Conservation (phyloP, 1,140 invertebrate species). For the Whitmania pigra region DNA sequence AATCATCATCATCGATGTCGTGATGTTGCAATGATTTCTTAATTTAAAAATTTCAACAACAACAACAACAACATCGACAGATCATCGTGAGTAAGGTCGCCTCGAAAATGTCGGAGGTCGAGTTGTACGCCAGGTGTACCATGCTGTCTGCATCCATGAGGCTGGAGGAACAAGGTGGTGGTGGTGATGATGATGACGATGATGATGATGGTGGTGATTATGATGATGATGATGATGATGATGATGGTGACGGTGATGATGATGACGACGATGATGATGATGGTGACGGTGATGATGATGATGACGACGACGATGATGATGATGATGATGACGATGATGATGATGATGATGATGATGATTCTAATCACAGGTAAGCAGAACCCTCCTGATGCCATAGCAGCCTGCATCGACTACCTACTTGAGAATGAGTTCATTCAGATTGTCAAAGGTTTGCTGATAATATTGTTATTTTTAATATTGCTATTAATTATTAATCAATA, state of each 20-base stretch:
- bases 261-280: not conserved
- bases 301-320: not conserved
- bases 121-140: conserved; percentile 68
- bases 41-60: too few species aligned
- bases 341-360: conserved; percentile 4
- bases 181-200: not conserved
- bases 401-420: conserved; percentile 29
- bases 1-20: too few species aligned
- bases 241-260: conserved; percentile 1
- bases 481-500: not conserved
- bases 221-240: not conserved
- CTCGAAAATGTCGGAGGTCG: conserved; percentile 56
- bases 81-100: conserved; percentile 78
- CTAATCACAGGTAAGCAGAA: not conserved
- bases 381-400: conserved; percentile 25
- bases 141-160: conserved; percentile 44
- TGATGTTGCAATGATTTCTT: too few species aligned
- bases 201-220: not conserved
- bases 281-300: not conserved
- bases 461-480: too few species aligned
- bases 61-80: conserved; percentile 22
- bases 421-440: conserved; percentile 30
- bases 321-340: not conserved
- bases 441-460: conserved; percentile 7
- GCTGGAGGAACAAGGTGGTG: conserved; percentile 6